Base-by-base conservation (phyloP, 2,888 invertebrate genomes). In the Pseudanteris insignis region DNA sequence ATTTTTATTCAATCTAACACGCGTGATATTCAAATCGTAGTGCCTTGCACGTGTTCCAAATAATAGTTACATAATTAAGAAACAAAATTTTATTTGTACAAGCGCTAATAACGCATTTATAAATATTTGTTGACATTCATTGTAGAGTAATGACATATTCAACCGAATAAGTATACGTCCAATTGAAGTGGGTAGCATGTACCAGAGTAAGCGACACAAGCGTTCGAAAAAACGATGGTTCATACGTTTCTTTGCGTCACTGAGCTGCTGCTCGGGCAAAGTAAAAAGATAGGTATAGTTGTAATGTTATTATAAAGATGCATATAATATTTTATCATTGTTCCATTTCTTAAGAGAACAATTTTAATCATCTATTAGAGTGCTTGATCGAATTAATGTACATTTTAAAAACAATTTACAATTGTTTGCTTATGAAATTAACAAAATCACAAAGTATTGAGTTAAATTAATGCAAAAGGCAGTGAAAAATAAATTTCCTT, bases 21-120 rank as follows among this genome's bases (percentile, higher is more conserved):
- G 29, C 47, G 55, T 55, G 46, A 55, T 55, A 55, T 12, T 34
- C 9, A 57, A 34, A 73, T 71, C 66, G 71, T 70, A 76, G 78
- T 77, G 78, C 77, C 77, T 78, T 77, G 75, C 74, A 75, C 77
- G 76, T 77, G 74, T 75, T 75, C 71, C 67, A 59, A 68, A 18
- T 15, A 10, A 10, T 43, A 50, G 40, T 48, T 48, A 38, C 13
- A 12, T 53, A 61, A 25, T 37, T 13, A 40, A 25, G 12, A 25
- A 11, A 33, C 26, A 26, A 44, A 40, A 34, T 54, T n/a, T n/a
- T 53, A 67, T 37, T 28, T 25, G 41, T 41, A 40, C 25, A 63
- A 48, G 38, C n/a, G 60, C 61, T 69, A 66, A 30, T 41, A 59
- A 63, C 46, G 51, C 38, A 63, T 67, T 66, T 32, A 65, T 70